Base-by-base conservation (phyloP, 2,797 vertebrate species). In the Denticeps clupeoides region DNA sequence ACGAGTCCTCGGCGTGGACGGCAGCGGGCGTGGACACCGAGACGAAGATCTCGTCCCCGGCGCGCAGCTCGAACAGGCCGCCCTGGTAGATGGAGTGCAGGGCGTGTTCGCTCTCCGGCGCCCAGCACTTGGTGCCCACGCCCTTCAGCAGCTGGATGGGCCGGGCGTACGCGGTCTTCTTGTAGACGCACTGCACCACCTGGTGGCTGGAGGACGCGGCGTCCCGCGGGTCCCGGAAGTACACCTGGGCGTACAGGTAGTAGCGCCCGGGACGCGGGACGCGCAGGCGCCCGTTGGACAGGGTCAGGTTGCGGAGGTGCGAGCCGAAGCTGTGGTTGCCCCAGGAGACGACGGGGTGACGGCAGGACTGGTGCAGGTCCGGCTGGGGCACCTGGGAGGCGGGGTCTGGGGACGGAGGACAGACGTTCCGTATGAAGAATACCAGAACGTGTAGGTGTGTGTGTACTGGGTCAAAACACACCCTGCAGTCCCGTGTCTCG, bases 41-140 rank as follows among this genome's bases (percentile, higher is more conserved):
- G 33, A 93, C 83, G 0, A 93, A 92, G 60, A 93, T 79, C 73
- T 89, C 86, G 0, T 93, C 90, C 0, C 89, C 88, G 0, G 84
- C 85, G 13, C 76, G 71, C 51, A 93, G 81, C 61, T 93, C 85
- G 1, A 93, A 93, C n/a, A 93, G 80, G 0, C 89, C 90, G 0
- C 90, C 90, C 70, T 90, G 90, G 77, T 93, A 90, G 58, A 93
- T 82, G 0, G 90, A 86, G 28, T 92, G 87, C 4, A 93, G 85
- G 32, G 89, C 88, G 1, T 90, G 91, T 62, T 88, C 79, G 0
- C 87, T 89, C 1, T 87, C 84, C 0, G 85, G 86, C 0, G 88
- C 82, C 89, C 89, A 92, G 73, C 87, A 90, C 68, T 91, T 93
- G 45, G 88, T 91, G 50, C 87, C 85, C 1, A 90, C 87, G 0